A percentile compares a stretch with the other conserved stretches of the same genome.
Conservation (phyloP, 2,113 vertebrate species). For the Ptyas mucosa region DNA sequence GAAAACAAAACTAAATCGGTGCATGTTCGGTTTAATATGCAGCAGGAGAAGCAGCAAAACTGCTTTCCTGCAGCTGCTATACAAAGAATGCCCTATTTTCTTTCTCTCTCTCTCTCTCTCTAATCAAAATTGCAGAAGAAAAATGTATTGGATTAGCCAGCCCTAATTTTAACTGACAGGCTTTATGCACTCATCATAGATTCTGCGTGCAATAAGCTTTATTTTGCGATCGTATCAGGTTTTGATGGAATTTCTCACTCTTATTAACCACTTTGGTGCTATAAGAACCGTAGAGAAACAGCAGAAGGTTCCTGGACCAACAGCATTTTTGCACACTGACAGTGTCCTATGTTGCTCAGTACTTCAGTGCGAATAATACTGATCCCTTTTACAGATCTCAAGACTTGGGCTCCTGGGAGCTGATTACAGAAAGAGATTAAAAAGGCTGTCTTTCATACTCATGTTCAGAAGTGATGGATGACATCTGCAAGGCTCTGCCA, state of each 20-base stretch:
- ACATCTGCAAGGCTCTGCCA: slow-evolving; percentile 45
- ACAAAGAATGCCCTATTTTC: slow-evolving; percentile 42
- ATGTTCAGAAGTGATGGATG: slow-evolving; percentile 57
- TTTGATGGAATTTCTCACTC: slow-evolving; percentile 51
- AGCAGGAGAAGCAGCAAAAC: slow-evolving; percentile 2
- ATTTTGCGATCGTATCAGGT: slow-evolving; percentile 48
- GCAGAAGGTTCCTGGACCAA: slow-evolving; percentile 25
- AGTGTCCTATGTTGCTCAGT: slow-evolving; percentile 12
- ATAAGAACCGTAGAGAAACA: slow-evolving; percentile 6
- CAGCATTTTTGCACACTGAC: background rate
- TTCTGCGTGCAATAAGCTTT: slow-evolving; percentile 51
- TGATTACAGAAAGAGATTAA: slow-evolving; percentile 67
- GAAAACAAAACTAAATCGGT: slow-evolving; percentile 58
- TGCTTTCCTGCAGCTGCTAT: slow-evolving; percentile 42
- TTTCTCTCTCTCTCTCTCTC: slow-evolving; percentile 40
- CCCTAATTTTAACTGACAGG: slow-evolving; percentile 62
- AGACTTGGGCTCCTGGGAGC: slow-evolving; percentile 50
- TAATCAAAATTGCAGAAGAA: slow-evolving; percentile 58
- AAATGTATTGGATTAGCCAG: slow-evolving; percentile 55
- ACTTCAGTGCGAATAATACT: slow-evolving; percentile 14
- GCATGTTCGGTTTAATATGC: slow-evolving; percentile 58
- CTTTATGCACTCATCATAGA: slow-evolving; percentile 61
- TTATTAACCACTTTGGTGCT: slow-evolving; percentile 36
- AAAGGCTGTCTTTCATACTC: slow-evolving; percentile 61
- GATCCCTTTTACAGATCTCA: slow-evolving; percentile 54